Percentiles rank a stretch among this genome's conserved stretches.
Conservation (phyloP, 2,797 vertebrate species). For the Ispidina lecontei region DNA sequence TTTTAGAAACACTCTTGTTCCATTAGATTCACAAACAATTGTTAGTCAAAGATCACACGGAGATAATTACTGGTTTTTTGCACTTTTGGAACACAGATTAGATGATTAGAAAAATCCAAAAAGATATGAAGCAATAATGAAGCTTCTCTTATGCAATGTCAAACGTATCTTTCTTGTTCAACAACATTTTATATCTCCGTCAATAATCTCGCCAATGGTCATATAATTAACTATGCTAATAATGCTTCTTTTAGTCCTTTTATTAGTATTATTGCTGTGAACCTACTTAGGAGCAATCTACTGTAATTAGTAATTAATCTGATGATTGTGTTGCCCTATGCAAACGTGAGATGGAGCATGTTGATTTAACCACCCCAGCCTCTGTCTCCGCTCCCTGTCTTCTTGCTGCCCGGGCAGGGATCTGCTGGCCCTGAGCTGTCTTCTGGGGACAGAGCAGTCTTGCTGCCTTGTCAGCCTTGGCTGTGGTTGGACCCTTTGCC, state of each 20-base stretch:
- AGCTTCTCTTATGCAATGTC: conserved; percentile 43
- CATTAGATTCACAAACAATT: conserved; percentile 40
- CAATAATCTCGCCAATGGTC: conserved; percentile 43
- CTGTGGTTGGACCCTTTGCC: not conserved
- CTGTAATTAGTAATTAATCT: conserved; percentile 61
- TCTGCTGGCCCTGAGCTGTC: not conserved
- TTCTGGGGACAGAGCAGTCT: not conserved
- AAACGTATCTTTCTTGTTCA: conserved; percentile 69
- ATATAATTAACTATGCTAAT: conserved; percentile 68
- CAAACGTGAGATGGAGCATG: conserved; percentile 55
- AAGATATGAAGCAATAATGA: conserved; percentile 41
- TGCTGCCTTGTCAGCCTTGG: not conserved
- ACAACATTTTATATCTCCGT: conserved; percentile 61
- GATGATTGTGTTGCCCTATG: conserved; percentile 56
- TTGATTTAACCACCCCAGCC: conserved; percentile 33
- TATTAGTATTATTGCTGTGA: conserved; percentile 48
- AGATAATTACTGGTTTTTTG: conserved; percentile 49
- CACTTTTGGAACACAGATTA: conserved; percentile 64
- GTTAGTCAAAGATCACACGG: conserved; percentile 58
- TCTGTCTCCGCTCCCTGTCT: not conserved
- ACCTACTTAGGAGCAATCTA: conserved; percentile 51
- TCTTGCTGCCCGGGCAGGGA: not conserved
- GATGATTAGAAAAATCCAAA: conserved; percentile 56
- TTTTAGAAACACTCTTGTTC: conserved; percentile 44
- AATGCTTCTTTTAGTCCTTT: conserved; percentile 56